A percentile compares a stretch with the other conserved stretches of the same genome.
These are phyloP conservation scores for Nematolebias whitei DNA, from an alignment of 2,113 vertebrate species.

Conservation along the genomic window DNA sequence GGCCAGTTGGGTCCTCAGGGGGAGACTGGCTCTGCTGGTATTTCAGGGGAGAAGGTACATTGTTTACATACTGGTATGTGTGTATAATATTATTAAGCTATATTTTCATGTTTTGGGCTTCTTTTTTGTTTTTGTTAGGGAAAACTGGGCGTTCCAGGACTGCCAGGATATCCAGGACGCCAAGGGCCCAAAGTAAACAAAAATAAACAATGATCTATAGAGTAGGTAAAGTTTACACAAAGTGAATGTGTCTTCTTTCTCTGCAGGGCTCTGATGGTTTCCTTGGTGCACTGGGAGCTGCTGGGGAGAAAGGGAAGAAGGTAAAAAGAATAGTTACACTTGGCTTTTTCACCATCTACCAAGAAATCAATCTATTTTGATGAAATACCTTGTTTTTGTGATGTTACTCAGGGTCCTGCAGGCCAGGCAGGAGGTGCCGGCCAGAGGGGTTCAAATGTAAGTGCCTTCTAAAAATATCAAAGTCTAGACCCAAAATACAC, in stretches of 20 bases:
- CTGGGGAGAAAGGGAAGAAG: constrained; percentile 93
- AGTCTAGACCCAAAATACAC: not conserved
- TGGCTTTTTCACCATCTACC: not conserved
- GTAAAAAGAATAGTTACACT: constrained; percentile 71
- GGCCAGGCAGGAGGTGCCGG: constrained; percentile 90
- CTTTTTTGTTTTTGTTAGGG: constrained; percentile 77
- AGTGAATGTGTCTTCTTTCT: constrained; percentile 29
- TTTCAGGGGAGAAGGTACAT: constrained; percentile 90
- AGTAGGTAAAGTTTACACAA: not conserved
- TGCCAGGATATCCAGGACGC: constrained; percentile 93
- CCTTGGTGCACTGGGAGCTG: constrained; percentile 84
- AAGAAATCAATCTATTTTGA: not conserved
- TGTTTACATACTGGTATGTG: no score
- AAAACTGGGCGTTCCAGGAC: constrained; percentile 93
- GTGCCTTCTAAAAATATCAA: constrained; percentile 44
- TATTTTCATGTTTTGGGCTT: not conserved
- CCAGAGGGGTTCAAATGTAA: constrained; percentile 94
- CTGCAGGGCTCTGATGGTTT: constrained; percentile 90
- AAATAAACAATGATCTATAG: not conserved
- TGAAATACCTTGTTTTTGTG: constrained; percentile 1
- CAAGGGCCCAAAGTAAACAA: constrained; percentile 89
- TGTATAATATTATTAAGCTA: not conserved
- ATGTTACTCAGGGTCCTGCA: constrained; percentile 84
- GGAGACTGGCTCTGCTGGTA: constrained; percentile 85
- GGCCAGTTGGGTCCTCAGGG: constrained; percentile 89